Evolutionary conservation across 2,113 vertebrate species (phyloP).

Genomic region (Hemibagrus wyckioides): DNA sequence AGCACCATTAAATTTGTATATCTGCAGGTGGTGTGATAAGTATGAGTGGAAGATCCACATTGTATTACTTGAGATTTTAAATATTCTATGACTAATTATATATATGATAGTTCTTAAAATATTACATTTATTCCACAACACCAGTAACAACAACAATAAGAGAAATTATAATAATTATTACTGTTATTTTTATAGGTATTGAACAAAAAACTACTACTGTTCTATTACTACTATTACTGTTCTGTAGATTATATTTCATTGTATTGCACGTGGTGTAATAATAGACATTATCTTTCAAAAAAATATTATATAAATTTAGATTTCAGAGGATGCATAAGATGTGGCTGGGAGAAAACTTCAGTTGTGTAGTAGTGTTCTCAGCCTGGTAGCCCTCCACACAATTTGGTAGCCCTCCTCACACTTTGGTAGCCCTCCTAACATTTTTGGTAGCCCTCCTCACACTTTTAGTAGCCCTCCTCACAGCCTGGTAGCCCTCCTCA

Average conservation of each 20-base stretch:
- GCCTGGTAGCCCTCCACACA: no score
- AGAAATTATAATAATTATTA: not conserved
- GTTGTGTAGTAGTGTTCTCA: not conserved
- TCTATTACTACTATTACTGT: not conserved
- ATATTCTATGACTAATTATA: no score
- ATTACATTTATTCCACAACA: not conserved
- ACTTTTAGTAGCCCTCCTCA: not conserved
- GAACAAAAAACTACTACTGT: not conserved
- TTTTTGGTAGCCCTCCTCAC: not conserved
- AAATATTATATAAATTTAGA: not conserved
- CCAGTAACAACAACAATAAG: not conserved
- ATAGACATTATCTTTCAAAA: not conserved
- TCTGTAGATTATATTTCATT: not conserved
- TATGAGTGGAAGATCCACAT: no score
- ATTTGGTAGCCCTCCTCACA: no score
- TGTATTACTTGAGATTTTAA: no score
- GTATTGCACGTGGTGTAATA: not conserved
- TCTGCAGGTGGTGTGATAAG: no score
- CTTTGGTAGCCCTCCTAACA: no score
- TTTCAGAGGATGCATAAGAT: not conserved
- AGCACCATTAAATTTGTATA: no score
- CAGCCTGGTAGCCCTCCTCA: not conserved
- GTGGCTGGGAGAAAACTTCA: constrained; percentile 2
- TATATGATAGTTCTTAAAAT: not conserved
- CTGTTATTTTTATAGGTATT: not conserved